Evolutionary conservation across 2,888 invertebrate species (phyloP), one percentile per base, ranked within the genome.

Genomic region (Heliconius ismenius): DNA sequence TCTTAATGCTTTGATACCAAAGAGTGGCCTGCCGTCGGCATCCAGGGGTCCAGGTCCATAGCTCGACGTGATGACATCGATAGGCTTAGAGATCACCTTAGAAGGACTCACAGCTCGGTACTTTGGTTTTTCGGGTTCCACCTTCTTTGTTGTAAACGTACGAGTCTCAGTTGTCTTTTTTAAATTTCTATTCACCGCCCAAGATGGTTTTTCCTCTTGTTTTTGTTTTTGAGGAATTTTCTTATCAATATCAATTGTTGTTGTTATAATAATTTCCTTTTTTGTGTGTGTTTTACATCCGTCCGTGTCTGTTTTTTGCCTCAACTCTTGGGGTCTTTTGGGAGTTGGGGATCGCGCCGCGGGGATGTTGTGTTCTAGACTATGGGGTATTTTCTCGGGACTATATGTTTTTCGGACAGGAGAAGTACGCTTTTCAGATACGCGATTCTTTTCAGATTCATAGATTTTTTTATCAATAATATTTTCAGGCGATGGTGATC

Each of bases 1-100:
- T 83, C 92, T 89, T 78, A 97, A 93, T 76, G 97, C 97, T 85
- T 95, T 95, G 82, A 97, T 95, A 75, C 97, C 97, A 90, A 97
- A 97, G 77, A 97, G 92, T 32, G 97, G 97, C 77, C 95, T 94
- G 18, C 97, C 97, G 82, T 97, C 96, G 81, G 97, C 97, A 86
- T 97, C 97, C 4, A 96, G 96, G 39, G 97, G 97, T 0, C 97
- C 97, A 2, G 97, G 96, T 2, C 97, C 97, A 88, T 97, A 97
- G 87, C 97, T 96, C 2, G 97, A 97, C 4, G 96, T 97, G 78
- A 97, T 96, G 43, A 95, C 95, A 86, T 97, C 96, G 0, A 94
- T 95, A 1, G 95, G 93, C 84, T 95, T 88, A 76, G 92, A 82
- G 76, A 91, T 86, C 79, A 87, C 85, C 83, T 93, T 90, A 36